These are phyloP conservation scores for Sinocyclocheilus maitianheensis DNA, from an alignment of 2,113 vertebrate species.

Conservation along the genomic window DNA sequence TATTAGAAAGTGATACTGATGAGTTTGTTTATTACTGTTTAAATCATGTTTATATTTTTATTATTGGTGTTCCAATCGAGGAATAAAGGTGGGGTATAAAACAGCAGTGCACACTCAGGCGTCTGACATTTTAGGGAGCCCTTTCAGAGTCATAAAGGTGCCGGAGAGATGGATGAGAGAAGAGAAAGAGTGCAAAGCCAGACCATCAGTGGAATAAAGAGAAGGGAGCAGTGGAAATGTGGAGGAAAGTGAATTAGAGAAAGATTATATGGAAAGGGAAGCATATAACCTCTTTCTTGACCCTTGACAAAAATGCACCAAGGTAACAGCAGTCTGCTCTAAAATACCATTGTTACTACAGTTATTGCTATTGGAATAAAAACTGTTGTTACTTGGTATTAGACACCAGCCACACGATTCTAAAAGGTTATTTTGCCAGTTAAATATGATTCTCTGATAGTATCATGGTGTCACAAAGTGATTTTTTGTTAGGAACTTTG, in stretches of 20 bases:
- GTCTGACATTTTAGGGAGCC: slow-evolving; percentile 73
- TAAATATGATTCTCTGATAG: background rate
- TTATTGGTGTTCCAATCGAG: slow-evolving; percentile 59
- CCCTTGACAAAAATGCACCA: background rate
- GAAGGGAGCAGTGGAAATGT: background rate
- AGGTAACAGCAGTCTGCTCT: background rate
- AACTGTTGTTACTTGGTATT: background rate
- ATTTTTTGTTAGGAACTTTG: background rate
- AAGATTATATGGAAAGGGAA: background rate
- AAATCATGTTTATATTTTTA: slow-evolving; percentile 70
- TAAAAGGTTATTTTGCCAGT: background rate
- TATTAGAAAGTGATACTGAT: slow-evolving; percentile 60
- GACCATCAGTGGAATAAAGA: slow-evolving; percentile 41
- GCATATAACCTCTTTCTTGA: background rate
- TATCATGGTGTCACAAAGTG: background rate
- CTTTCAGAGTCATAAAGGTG: slow-evolving; percentile 70
- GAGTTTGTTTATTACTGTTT: slow-evolving; percentile 64
- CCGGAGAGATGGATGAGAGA: slow-evolving; percentile 67
- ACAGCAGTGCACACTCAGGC: slow-evolving; percentile 41
- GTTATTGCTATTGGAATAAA: background rate
- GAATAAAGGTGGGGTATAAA: slow-evolving; percentile 69
- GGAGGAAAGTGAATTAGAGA: slow-evolving; percentile 19
- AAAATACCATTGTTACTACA: background rate
- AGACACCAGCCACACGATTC: no score
- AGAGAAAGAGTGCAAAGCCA: slow-evolving; percentile 50